phyloP scores from a whole-genome alignment of 2,797 vertebrate genomes.

The Cryptoprocta ferox region DNA sequence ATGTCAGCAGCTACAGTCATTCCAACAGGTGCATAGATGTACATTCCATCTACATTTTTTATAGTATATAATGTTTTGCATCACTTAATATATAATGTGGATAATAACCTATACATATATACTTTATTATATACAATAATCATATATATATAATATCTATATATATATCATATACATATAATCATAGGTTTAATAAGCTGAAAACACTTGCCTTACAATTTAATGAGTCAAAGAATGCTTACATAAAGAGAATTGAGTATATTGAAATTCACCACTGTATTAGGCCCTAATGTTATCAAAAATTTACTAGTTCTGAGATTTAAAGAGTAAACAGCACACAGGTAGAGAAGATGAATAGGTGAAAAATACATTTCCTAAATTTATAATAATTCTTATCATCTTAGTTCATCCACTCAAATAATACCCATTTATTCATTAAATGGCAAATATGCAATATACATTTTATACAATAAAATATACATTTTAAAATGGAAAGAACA shows the following conservation, averaged over 20 bases:
- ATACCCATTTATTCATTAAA: conserved; percentile 80
- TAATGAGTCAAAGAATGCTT: not conserved
- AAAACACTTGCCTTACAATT: not conserved
- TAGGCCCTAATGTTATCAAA: not conserved
- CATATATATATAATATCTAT: not conserved
- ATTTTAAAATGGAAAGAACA: conserved; percentile 79
- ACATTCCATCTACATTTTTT: not conserved
- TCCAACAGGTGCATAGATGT: not conserved
- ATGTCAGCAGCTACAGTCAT: not conserved
- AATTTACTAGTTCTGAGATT: not conserved
- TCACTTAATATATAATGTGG: not conserved
- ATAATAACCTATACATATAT: not conserved
- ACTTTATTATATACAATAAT: too few species aligned
- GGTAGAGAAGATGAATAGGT: conserved; percentile 70
- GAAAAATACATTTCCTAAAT: conserved; percentile 62
- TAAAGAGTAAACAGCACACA: not conserved
- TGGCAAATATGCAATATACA: conserved; percentile 81
- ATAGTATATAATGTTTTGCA: not conserved
- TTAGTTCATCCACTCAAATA: conserved; percentile 75
- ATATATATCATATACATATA: not conserved
- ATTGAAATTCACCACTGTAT: not conserved
- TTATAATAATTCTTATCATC: conserved; percentile 57
- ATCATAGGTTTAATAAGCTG: not conserved
- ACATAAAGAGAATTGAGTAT: not conserved
- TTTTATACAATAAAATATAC: conserved; percentile 71